Percentiles rank a stretch among this genome's conserved stretches.
Conservation (phyloP, 2,797 vertebrate genomes). For the Cyprinella venusta region DNA sequence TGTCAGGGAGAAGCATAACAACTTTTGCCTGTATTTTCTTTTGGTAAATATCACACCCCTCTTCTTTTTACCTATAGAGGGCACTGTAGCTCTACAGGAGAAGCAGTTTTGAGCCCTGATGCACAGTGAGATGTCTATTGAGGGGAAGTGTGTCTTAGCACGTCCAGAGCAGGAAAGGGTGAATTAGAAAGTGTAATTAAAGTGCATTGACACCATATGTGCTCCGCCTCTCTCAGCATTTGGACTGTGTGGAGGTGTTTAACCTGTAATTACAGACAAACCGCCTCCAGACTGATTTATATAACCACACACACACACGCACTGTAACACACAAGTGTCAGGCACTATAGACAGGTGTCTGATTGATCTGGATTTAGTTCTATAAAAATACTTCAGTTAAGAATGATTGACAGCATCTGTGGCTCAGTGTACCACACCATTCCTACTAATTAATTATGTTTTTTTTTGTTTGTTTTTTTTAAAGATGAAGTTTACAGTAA, state of each 20-base stretch:
- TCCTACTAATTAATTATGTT: background rate
- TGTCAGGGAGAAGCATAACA: background rate
- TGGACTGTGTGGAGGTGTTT: conserved; percentile 66
- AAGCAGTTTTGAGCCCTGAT: background rate
- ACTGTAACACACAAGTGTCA: background rate
- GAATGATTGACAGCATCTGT: background rate
- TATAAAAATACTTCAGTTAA: background rate
- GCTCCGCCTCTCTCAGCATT: conserved; percentile 69
- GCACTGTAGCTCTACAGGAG: conserved; percentile 78
- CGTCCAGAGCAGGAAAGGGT: conserved; percentile 85
- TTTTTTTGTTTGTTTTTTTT: too few species aligned
- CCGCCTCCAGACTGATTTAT: conserved; percentile 57
- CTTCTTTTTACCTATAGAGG: conserved; percentile 78
- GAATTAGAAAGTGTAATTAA: conserved; percentile 90
- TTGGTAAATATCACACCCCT: background rate
- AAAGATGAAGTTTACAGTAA: background rate
- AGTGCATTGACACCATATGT: conserved; percentile 87
- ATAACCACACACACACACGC: conserved; percentile 47
- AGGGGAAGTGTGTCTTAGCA: conserved; percentile 76
- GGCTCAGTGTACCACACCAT: background rate
- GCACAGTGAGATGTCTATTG: conserved; percentile 67
- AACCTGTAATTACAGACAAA: conserved; percentile 59
- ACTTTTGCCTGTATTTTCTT: background rate
- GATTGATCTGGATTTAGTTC: background rate
- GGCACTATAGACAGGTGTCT: conserved; percentile 16